These are phyloP conservation scores for Scrobipalpa costella DNA, from an alignment of 2,888 invertebrate species.

Conservation along the genomic window DNA sequence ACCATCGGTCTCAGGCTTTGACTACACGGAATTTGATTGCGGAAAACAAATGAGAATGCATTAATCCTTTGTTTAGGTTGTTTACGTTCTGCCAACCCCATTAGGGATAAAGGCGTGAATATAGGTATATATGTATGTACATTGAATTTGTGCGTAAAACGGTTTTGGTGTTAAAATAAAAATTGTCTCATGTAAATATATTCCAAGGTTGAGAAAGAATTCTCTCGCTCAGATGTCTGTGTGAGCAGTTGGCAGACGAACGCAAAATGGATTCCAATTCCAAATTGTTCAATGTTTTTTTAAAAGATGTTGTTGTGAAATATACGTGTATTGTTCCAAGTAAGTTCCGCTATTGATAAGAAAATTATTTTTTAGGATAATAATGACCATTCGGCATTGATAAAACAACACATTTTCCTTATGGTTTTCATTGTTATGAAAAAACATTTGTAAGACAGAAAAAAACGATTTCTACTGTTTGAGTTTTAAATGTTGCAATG, in stretches of 20 bases:
- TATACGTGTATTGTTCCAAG: slow-evolving; percentile 5
- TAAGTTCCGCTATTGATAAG: not conserved
- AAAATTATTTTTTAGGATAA: too few species aligned
- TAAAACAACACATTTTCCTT: too few species aligned
- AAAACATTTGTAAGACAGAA: too few species aligned
- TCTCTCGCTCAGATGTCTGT: not conserved
- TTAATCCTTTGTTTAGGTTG: too few species aligned
- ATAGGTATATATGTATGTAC: not conserved
- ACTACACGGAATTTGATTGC: too few species aligned
- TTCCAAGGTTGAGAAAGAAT: not conserved
- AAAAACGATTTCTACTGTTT: too few species aligned
- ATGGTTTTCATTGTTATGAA: too few species aligned
- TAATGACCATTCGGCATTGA: too few species aligned
- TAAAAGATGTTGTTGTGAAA: slow-evolving; percentile 2
- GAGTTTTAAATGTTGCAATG: too few species aligned
- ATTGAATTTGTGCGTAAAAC: not conserved
- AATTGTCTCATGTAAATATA: slow-evolving; percentile 2
- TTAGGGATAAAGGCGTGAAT: not conserved
- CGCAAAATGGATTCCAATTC: slow-evolving; percentile 9
- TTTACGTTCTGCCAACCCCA: too few species aligned
- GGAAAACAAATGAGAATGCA: too few species aligned
- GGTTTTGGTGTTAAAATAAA: not conserved
- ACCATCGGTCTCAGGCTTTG: too few species aligned
- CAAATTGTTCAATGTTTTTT: not conserved
- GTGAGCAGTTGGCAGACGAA: not conserved